These are phyloP conservation scores for Syngnathus rostellatus DNA, from an alignment of 2,797 vertebrate genomes.

Conservation along the genomic window DNA sequence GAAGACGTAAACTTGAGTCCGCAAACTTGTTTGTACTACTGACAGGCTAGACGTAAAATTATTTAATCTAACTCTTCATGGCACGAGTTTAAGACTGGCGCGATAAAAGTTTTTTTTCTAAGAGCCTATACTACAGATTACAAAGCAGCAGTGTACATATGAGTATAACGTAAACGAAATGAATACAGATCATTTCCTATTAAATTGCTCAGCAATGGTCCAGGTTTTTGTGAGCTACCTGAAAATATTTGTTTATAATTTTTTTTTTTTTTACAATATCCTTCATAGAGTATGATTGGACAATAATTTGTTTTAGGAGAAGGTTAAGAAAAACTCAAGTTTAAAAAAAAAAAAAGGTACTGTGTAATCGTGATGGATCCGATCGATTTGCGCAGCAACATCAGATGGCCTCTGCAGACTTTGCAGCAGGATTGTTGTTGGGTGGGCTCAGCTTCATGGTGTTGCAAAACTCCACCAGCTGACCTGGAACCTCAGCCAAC, in stretches of 20 bases:
- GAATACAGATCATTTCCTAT: not conserved
- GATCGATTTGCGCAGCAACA: not conserved
- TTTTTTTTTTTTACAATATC: no score
- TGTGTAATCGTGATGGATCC: not conserved
- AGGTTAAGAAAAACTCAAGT: not conserved
- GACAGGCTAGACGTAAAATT: not conserved
- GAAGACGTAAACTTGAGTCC: not conserved
- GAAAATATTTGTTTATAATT: not conserved
- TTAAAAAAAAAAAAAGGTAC: not conserved
- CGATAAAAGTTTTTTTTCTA: not conserved
- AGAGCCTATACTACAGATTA: not conserved
- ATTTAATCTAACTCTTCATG: not conserved
- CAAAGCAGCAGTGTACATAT: not conserved
- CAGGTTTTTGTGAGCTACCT: not conserved
- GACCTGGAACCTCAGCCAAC: slow-evolving; percentile 86
- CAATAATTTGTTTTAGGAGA: not conserved
- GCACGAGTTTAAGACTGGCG: not conserved
- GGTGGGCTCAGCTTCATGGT: slow-evolving; percentile 79
- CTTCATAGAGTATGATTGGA: not conserved
- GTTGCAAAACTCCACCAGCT: slow-evolving; percentile 85
- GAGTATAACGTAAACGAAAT: not conserved
- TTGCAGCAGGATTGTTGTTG: slow-evolving; percentile 38
- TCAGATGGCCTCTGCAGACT: slow-evolving; percentile 31
- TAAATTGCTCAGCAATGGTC: not conserved
- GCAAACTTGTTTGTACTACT: not conserved